Evolutionary conservation across 2,797 vertebrate species (phyloP).

Genomic region (Emys orbicularis): DNA sequence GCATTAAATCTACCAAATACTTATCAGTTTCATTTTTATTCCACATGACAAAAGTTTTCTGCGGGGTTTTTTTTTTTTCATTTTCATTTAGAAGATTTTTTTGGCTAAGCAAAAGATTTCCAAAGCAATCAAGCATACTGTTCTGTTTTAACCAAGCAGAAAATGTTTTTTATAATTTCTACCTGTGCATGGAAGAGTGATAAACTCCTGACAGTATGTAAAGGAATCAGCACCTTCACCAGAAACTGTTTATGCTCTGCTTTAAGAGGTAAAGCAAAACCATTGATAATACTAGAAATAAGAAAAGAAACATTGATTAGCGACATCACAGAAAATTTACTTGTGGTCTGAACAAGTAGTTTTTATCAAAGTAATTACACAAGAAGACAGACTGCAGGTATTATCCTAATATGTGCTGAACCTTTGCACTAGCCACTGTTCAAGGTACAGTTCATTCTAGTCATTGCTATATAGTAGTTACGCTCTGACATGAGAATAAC

Average conservation of each 20-base stretch:
- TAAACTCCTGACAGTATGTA: slow-evolving; percentile 98
- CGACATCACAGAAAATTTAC: slow-evolving; percentile 26
- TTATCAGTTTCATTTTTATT: not conserved
- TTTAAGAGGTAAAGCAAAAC: slow-evolving; percentile 99
- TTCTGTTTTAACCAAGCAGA: slow-evolving; percentile 21
- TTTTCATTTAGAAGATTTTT: not conserved
- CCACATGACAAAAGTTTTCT: not conserved
- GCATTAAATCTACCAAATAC: not conserved
- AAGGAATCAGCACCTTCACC: slow-evolving; percentile 98
- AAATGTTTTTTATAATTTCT: slow-evolving; percentile 56
- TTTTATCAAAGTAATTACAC: not conserved
- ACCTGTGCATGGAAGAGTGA: slow-evolving; percentile 99
- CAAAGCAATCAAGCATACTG: not conserved
- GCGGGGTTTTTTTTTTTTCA: not conserved
- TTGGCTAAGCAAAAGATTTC: not conserved
- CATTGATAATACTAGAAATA: slow-evolving; percentile 97
- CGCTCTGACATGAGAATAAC: not conserved
- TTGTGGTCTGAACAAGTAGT: not conserved
- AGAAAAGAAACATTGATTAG: slow-evolving; percentile 70
- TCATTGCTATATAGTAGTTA: not conserved
- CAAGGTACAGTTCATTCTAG: not conserved
- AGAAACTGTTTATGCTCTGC: slow-evolving; percentile 99
- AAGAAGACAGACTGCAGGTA: not conserved
- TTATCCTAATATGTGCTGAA: not conserved
- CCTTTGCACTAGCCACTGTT: not conserved